phyloP scores from a whole-genome alignment of 1,140 invertebrate species.

The Venturia canescens region DNA sequence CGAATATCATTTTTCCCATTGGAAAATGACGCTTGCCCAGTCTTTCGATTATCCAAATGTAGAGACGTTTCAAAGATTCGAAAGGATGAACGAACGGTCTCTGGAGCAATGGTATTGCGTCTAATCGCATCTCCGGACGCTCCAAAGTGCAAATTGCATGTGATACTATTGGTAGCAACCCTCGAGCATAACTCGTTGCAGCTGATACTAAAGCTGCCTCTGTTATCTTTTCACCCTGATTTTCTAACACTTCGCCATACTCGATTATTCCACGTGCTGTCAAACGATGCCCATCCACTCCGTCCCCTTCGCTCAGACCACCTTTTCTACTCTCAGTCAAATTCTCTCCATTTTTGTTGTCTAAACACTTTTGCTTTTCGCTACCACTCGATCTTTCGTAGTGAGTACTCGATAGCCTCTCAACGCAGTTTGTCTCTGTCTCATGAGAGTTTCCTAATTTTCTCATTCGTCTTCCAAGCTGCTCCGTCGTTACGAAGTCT shows the following conservation, averaged over 20 bases:
- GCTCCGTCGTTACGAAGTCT: constrained; percentile 90
- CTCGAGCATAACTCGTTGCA: constrained; percentile 87
- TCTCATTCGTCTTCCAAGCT: constrained; percentile 83
- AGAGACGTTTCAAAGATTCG: constrained; percentile 82
- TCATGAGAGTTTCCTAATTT: constrained; percentile 71
- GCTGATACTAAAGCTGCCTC: constrained; percentile 89
- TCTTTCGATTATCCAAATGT: constrained; percentile 81
- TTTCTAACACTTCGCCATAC: constrained; percentile 68
- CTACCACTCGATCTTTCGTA: constrained; percentile 1
- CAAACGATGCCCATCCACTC: background rate
- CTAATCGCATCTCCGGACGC: constrained; percentile 80
- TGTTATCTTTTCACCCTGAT: constrained; percentile 84
- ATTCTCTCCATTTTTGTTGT: constrained; percentile 23
- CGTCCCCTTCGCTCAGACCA: background rate
- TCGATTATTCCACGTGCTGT: constrained; percentile 39
- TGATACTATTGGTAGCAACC: constrained; percentile 86
- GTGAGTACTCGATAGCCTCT: background rate
- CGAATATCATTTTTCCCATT: constrained; percentile 74
- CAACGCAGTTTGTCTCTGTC: background rate
- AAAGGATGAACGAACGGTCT: constrained; percentile 84
- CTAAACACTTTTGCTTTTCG: constrained; percentile 26
- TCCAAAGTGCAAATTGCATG: constrained; percentile 84
- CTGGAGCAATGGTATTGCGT: constrained; percentile 84
- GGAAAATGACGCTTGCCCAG: constrained; percentile 78
- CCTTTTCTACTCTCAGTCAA: constrained; percentile 29